Conservation (phyloP, 2,888 invertebrate species). For the Metopia argyrocephala region DNA sequence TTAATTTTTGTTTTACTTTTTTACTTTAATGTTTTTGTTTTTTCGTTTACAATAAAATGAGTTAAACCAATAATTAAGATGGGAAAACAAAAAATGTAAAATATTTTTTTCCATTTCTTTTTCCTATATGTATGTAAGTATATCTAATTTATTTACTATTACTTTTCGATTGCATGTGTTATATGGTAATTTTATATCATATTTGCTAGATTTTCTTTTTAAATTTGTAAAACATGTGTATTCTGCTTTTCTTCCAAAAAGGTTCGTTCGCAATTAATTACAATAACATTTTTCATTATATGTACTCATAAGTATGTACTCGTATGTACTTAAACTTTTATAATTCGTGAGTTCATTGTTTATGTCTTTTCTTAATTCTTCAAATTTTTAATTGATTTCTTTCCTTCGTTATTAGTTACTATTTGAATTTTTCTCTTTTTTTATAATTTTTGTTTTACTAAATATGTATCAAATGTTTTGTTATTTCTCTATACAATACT, state of each 20-base stretch:
- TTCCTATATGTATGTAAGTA: too few relatives aligned
- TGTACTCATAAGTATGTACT: constrained; percentile 57
- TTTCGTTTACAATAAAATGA: too few relatives aligned
- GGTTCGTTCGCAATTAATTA: constrained; percentile 31
- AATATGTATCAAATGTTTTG: constrained; percentile 57
- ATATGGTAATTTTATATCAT: constrained; percentile 60
- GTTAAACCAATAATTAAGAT: constrained; percentile 24
- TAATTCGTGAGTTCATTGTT: constrained; percentile 54
- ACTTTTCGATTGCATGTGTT: constrained; percentile 62
- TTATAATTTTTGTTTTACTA: constrained; percentile 44
- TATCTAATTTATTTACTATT: constrained; percentile 45
- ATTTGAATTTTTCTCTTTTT: not conserved
- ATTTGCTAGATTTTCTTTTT: constrained; percentile 5
- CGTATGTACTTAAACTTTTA: constrained; percentile 59
- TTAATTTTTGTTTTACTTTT: constrained; percentile 37
- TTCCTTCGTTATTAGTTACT: constrained; percentile 27
- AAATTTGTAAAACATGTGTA: constrained; percentile 56
- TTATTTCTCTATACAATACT: not conserved
- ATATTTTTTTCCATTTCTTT: constrained; percentile 33
- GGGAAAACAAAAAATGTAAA: constrained; percentile 35
- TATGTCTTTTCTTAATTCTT: constrained; percentile 55
- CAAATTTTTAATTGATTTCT: constrained; percentile 47
- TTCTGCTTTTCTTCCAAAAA: constrained; percentile 56
- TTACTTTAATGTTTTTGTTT: constrained; percentile 52
- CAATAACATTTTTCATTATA: constrained; percentile 49